phyloP scores from a whole-genome alignment of 2,888 invertebrate species.

The Coremacera marginata region DNA sequence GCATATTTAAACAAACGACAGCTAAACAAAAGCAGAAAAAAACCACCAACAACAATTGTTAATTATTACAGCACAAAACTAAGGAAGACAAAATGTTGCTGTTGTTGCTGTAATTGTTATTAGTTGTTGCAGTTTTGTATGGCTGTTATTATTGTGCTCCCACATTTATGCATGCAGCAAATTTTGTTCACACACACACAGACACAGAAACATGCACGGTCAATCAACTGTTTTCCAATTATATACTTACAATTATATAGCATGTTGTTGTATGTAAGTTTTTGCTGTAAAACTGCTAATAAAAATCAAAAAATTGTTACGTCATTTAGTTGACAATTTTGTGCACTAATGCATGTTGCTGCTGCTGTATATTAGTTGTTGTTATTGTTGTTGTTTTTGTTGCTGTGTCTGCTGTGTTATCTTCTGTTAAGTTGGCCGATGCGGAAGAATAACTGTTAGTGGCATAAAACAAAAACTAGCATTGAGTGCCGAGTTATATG shows the following conservation, averaged over 20 bases:
- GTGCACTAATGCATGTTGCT: not conserved
- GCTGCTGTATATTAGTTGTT: not conserved
- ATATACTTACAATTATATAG: not conserved
- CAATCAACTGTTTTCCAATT: constrained; percentile 25
- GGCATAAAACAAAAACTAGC: not conserved
- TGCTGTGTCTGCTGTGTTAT: not conserved
- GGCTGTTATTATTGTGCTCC: not conserved
- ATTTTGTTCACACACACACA: constrained; percentile 3
- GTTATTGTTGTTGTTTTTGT: not conserved
- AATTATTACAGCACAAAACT: constrained; percentile 21
- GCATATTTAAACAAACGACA: not conserved
- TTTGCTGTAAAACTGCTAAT: constrained; percentile 4
- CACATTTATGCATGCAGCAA: not conserved
- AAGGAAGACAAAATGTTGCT: constrained; percentile 2
- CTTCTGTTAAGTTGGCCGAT: constrained; percentile 6
- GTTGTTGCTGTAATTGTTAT: constrained; percentile 2
- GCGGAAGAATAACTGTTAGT: constrained; percentile 25
- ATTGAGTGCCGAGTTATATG: not conserved
- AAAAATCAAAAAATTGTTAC: constrained; percentile 20
- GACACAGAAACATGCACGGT: constrained; percentile 14
- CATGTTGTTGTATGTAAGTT: constrained; percentile 2
- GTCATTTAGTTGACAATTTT: constrained; percentile 19
- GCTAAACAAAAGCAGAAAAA: not conserved
- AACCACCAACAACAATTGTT: constrained; percentile 10
- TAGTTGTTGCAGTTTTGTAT: not conserved